These are phyloP conservation scores for Hylomyscus alleni DNA, from an alignment of 2,797 vertebrate species.

Conservation along the genomic window DNA sequence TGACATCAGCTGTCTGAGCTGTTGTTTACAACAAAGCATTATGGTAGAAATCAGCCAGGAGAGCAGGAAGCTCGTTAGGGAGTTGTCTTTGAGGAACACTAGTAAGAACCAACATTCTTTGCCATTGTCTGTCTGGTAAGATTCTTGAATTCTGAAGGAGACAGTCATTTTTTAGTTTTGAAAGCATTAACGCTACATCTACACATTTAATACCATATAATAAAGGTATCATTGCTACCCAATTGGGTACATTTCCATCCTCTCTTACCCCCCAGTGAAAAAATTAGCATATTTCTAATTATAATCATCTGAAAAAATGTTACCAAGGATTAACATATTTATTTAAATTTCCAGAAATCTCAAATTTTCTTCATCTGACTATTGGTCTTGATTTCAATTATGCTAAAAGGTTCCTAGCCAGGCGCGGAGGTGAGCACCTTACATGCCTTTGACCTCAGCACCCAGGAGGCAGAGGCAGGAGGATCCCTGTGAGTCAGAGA, in stretches of 20 bases:
- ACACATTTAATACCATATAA: conserved; percentile 84
- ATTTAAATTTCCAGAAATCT: conserved; percentile 85
- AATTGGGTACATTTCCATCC: conserved; percentile 83
- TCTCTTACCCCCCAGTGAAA: conserved; percentile 54
- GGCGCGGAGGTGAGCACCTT: background rate
- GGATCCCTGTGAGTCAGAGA: background rate
- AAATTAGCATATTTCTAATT: conserved; percentile 88
- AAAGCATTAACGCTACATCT: conserved; percentile 76
- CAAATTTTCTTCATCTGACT: conserved; percentile 83
- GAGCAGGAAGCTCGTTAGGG: background rate
- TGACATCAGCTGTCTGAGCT: background rate
- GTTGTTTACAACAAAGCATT: conserved; percentile 23
- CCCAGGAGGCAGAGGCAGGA: background rate
- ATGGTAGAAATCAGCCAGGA: background rate
- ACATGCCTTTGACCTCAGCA: background rate
- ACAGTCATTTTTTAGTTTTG: conserved; percentile 38
- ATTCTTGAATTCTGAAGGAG: conserved; percentile 38
- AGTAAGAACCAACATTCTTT: background rate
- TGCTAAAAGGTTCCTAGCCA: conserved; percentile 26
- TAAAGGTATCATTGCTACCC: conserved; percentile 86
- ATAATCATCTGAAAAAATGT: conserved; percentile 86
- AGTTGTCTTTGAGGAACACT: conserved; percentile 27
- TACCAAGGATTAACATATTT: conserved; percentile 88
- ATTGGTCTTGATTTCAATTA: conserved; percentile 83
- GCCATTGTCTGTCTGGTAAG: conserved; percentile 23